Evolutionary conservation across 2,113 vertebrate species (phyloP).

Genomic region (Proteles cristata): DNA sequence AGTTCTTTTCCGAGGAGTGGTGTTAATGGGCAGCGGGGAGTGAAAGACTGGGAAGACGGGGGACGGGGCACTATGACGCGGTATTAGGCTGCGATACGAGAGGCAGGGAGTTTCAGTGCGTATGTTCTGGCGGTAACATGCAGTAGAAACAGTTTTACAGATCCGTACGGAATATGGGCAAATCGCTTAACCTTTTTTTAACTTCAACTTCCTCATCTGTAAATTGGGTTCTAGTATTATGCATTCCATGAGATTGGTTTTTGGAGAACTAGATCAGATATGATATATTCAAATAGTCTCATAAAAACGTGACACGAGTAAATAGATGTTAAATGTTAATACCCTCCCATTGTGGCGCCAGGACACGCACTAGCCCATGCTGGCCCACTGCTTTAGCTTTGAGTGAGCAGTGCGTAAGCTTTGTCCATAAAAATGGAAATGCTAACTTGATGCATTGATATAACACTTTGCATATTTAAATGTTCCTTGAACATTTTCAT

Average conservation of each 20-base stretch:
- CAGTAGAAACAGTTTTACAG: background rate
- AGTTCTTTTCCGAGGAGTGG: background rate
- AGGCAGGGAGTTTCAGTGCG: background rate
- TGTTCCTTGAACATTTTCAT: slow-evolving; percentile 27
- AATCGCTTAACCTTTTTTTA: background rate
- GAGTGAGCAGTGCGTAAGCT: background rate
- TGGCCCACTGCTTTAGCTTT: background rate
- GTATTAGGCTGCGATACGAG: background rate
- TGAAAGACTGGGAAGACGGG: background rate
- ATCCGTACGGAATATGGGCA: background rate
- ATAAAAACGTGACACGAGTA: background rate
- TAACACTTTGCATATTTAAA: background rate
- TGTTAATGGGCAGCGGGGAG: background rate
- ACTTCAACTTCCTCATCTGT: background rate
- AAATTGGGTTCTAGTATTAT: background rate
- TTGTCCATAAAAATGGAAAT: background rate
- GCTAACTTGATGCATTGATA: background rate
- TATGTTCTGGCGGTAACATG: background rate
- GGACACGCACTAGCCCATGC: background rate
- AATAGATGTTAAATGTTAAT: background rate
- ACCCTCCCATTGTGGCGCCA: background rate
- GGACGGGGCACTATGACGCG: background rate
- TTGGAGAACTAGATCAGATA: background rate
- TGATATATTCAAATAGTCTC: background rate
- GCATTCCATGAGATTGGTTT: background rate